Evolutionary conservation across 2,797 vertebrate genomes (phyloP).

Genomic region (Chelidonichthys spinosus): DNA sequence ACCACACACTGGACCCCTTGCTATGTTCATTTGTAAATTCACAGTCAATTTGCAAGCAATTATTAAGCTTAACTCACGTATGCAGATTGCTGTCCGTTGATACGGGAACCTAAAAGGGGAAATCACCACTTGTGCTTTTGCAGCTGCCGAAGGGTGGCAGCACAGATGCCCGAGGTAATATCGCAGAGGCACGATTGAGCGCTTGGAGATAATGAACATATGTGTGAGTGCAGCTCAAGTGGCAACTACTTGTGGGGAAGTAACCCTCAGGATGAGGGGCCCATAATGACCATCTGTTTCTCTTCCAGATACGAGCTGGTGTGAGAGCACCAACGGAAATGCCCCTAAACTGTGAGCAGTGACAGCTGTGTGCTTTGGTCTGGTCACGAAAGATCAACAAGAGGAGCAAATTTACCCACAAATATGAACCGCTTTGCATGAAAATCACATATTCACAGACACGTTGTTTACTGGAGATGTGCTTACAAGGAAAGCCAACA

Average conservation of each 20-base stretch:
- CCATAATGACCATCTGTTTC: constrained; percentile 65
- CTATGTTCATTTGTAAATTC: not conserved
- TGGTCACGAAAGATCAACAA: constrained; percentile 7
- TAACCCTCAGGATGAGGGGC: constrained; percentile 55
- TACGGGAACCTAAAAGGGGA: not conserved
- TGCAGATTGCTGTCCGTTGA: not conserved
- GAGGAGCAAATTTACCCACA: not conserved
- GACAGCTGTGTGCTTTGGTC: constrained; percentile 45
- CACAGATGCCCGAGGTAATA: constrained; percentile 51
- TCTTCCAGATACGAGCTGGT: constrained; percentile 47
- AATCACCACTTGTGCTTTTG: constrained; percentile 17
- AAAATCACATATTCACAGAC: constrained; percentile 2
- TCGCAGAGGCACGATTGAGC: constrained; percentile 48
- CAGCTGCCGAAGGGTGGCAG: constrained; percentile 41
- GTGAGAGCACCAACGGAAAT: constrained; percentile 45
- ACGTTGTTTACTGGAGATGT: not conserved
- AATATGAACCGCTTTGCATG: constrained; percentile 2
- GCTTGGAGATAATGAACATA: constrained; percentile 71
- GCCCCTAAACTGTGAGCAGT: constrained; percentile 26
- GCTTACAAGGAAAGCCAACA: not conserved
- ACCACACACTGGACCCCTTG: too few relatives aligned
- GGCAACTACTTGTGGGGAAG: constrained; percentile 55
- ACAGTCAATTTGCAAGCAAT: not conserved
- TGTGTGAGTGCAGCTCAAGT: constrained; percentile 65
- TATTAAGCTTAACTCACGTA: constrained; percentile 4